Conservation (phyloP, 1,140 invertebrate species). For the Drosophila micromelanica region DNA sequence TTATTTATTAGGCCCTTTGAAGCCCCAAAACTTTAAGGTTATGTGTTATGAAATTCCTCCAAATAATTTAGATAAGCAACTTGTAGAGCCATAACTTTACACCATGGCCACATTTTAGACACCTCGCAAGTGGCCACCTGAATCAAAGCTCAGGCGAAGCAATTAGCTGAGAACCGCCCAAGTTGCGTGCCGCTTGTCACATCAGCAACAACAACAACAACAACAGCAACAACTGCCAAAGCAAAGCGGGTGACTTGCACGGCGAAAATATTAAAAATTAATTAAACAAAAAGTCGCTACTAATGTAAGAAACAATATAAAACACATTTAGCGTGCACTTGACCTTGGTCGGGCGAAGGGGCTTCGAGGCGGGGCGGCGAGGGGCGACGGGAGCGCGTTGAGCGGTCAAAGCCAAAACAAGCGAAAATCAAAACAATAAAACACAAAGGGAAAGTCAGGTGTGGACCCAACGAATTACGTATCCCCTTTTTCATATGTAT, state of each 20-base stretch:
- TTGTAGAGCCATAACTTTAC: neutral
- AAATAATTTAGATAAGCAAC: constrained; percentile 1
- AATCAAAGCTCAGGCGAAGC: constrained; percentile 3
- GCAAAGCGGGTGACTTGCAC: constrained; percentile 18
- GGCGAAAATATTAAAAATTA: constrained; percentile 59
- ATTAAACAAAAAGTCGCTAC: constrained; percentile 58
- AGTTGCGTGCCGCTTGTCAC: constrained; percentile 58
- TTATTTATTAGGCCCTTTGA: no score
- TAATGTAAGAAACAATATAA: constrained; percentile 62
- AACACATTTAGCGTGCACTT: constrained; percentile 60
- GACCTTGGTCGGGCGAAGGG: constrained; percentile 38
- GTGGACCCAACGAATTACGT: neutral
- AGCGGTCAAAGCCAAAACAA: constrained; percentile 36
- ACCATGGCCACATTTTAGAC: constrained; percentile 24
- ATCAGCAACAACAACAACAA: constrained; percentile 24
- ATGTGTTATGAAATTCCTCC: neutral
- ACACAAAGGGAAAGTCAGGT: constrained; percentile 1
- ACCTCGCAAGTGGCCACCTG: constrained; percentile 4
- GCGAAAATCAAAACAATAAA: constrained; percentile 30
- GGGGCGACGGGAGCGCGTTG: neutral
- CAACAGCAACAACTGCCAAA: neutral
- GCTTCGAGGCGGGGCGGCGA: neutral
- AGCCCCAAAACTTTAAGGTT: neutral
- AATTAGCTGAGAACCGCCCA: constrained; percentile 47
- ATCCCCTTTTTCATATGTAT: constrained; percentile 5